A percentile compares a stretch with the other conserved stretches of the same genome.
These are phyloP conservation scores for Notiomystis cincta DNA, from an alignment of 2,113 vertebrate species.

Conservation along the genomic window DNA sequence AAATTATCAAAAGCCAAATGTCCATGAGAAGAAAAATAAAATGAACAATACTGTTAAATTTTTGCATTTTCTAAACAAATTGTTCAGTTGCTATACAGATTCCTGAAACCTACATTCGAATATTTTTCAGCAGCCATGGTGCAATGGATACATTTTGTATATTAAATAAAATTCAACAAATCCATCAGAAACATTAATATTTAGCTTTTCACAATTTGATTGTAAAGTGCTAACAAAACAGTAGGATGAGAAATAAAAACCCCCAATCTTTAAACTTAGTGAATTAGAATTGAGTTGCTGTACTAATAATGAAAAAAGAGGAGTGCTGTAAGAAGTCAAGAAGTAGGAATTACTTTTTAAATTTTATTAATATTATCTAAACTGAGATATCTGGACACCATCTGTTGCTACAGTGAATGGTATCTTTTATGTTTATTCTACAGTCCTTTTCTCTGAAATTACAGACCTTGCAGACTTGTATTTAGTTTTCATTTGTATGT, in stretches of 20 bases:
- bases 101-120: not conserved
- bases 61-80: not conserved
- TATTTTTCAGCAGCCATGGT: not conserved
- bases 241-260: not conserved
- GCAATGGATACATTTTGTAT: not conserved
- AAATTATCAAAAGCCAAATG: not conserved
- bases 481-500: not conserved
- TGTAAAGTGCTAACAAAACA: constrained; percentile 23
- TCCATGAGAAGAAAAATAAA: not conserved
- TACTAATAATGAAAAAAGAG: not conserved
- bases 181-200: not conserved
- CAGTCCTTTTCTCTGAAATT: not conserved
- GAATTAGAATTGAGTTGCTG: not conserved
- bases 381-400: not conserved
- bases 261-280: not conserved
- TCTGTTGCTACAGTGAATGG: not conserved
- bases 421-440: not conserved
- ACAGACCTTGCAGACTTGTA: not conserved
- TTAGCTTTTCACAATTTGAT: not conserved
- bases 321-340: not conserved
- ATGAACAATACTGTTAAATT: not conserved
- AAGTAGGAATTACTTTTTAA: not conserved
- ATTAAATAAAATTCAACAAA: constrained; percentile 8
- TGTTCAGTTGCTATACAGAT: not conserved
- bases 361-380: not conserved